Percentiles rank a stretch among this genome's conserved stretches.
These are phyloP conservation scores for Drosophila cognata DNA, from an alignment of 2,888 invertebrate species.

Conservation along the genomic window DNA sequence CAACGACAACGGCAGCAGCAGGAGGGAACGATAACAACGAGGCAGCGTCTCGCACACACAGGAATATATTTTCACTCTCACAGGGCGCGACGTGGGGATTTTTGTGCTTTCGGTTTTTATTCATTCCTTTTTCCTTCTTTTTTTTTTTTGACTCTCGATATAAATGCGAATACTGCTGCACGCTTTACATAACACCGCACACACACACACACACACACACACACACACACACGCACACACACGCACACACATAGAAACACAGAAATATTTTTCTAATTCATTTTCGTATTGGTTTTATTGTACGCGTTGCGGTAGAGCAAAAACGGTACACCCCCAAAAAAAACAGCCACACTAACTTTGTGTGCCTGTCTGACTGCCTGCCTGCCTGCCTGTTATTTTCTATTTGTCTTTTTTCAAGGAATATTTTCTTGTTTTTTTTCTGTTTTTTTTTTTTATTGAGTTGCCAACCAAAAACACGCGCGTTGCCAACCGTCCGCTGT, in stretches of 20 bases:
- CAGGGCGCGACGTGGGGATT: slow-evolving; percentile 53
- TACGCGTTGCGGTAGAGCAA: slow-evolving; percentile 32
- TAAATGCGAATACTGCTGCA: slow-evolving; percentile 35
- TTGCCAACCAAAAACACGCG: slow-evolving; percentile 71
- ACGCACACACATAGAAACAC: slow-evolving; percentile 27
- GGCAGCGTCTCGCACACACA: slow-evolving; percentile 47
- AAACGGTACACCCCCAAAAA: slow-evolving; percentile 9
- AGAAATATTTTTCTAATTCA: slow-evolving; percentile 69
- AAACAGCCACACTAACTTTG: slow-evolving; percentile 17
- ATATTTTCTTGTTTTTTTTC: slow-evolving; percentile 12
- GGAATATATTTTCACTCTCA: slow-evolving; percentile 75
- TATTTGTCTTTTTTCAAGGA: neutral
- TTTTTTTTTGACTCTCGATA: slow-evolving; percentile 33
- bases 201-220: slow-evolving; percentile 36
- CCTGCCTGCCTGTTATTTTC: slow-evolving; percentile 15
- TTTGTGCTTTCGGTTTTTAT: slow-evolving; percentile 43
- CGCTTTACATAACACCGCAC: slow-evolving; percentile 62
- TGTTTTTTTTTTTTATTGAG: slow-evolving; percentile 37
- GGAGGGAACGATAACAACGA: slow-evolving; percentile 40
- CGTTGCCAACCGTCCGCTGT: slow-evolving; percentile 65
- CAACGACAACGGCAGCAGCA: slow-evolving; percentile 4
- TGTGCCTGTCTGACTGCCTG: slow-evolving; percentile 26
- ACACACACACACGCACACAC: slow-evolving; percentile 18
- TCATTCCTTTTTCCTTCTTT: slow-evolving; percentile 8
- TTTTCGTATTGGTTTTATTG: slow-evolving; percentile 68